Conservation (phyloP, 1,140 invertebrate species). For the Calephelis virginiensis region DNA sequence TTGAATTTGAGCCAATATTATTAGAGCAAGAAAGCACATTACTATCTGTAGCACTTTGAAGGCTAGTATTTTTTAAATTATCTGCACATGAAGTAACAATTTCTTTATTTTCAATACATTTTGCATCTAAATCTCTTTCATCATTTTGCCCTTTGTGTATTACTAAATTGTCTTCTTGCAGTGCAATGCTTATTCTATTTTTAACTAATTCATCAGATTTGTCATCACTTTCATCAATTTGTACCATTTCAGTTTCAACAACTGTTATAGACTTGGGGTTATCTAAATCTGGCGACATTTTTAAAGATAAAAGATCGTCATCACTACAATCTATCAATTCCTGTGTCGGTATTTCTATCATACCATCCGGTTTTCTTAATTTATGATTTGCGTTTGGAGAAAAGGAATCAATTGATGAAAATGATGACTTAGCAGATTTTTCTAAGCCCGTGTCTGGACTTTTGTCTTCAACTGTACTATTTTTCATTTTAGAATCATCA, state of each 20-base stretch:
- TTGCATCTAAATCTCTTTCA: not conserved
- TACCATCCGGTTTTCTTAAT: constrained; percentile 53
- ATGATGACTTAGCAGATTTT: constrained; percentile 1
- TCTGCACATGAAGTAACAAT: too few species aligned
- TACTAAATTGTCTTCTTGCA: not conserved
- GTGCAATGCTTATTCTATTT: constrained; percentile 3
- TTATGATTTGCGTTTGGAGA: constrained; percentile 36
- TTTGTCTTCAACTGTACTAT: not conserved
- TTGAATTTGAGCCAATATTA: too few species aligned
- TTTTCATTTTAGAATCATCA: constrained; percentile 29
- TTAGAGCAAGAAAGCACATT: too few species aligned
- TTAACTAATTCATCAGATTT: constrained; percentile 19
- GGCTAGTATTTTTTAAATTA: too few species aligned
- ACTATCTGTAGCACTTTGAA: too few species aligned
- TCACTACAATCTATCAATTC: constrained; percentile 47
- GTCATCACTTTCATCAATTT: constrained; percentile 14
- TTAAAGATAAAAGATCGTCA: constrained; percentile 29
- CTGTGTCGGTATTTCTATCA: constrained; percentile 62
- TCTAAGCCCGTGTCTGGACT: not conserved
- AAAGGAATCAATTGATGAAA: constrained; percentile 18
- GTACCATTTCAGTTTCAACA: constrained; percentile 8
- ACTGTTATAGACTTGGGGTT: not conserved
- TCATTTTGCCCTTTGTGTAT: constrained; percentile 1
- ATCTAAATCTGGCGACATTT: constrained; percentile 29
- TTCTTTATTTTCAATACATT: too few species aligned